Evolutionary conservation across 1,140 invertebrate genomes (phyloP).

Genomic region (Contarinia nasturtii): DNA sequence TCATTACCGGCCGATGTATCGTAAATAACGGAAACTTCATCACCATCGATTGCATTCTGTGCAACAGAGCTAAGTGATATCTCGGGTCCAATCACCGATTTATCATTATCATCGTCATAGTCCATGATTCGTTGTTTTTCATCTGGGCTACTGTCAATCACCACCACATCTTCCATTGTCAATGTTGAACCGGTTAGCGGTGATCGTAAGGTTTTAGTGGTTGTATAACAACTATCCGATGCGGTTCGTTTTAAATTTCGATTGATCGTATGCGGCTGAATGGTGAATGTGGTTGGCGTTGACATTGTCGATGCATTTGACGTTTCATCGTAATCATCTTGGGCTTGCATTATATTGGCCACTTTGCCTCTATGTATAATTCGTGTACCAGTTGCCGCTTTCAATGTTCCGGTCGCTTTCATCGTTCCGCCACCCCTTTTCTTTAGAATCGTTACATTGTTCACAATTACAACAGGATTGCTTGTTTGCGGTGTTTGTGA

Average conservation of each 20-base stretch:
- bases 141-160: slow-evolving; percentile 20
- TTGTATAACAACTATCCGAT: neutral
- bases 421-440: slow-evolving; percentile 7
- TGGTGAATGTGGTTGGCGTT: neutral
- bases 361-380: too few species aligned
- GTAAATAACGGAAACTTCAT: slow-evolving; percentile 38
- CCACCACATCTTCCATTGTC: slow-evolving; percentile 12
- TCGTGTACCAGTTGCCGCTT: slow-evolving; percentile 17
- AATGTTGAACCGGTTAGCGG: neutral
- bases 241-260: neutral
- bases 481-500: neutral
- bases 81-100: slow-evolving; percentile 34
- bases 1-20: slow-evolving; percentile 18
- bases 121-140: slow-evolving; percentile 29
- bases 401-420: neutral
- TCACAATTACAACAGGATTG: slow-evolving; percentile 6
- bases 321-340: neutral
- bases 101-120: slow-evolving; percentile 37
- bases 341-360: too few species aligned
- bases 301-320: slow-evolving; percentile 1
- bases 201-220: neutral
- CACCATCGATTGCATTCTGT: slow-evolving; percentile 25
- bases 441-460: slow-evolving; percentile 4
- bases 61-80: slow-evolving; percentile 35
- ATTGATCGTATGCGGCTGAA: slow-evolving; percentile 4